phyloP scores from a whole-genome alignment of 2,113 vertebrate species.

The Mirza zaza region DNA sequence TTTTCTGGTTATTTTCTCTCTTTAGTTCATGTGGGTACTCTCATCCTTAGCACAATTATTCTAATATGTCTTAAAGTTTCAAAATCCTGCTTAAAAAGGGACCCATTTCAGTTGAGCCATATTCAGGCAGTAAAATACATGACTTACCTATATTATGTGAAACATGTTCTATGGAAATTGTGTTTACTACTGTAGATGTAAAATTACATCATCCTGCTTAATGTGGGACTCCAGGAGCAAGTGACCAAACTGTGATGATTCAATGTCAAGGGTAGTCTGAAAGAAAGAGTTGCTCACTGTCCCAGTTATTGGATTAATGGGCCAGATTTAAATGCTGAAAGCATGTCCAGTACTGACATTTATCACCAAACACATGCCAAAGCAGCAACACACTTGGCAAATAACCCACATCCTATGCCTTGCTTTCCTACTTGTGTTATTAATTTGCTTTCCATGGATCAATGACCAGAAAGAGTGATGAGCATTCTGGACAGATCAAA shows the following conservation, averaged over 20 bases:
- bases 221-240: not conserved
- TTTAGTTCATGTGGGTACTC: slow-evolving; percentile 15
- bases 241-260: not conserved
- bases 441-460: slow-evolving; percentile 50
- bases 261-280: not conserved
- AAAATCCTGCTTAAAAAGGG: slow-evolving; percentile 2
- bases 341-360: not conserved
- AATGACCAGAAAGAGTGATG: not conserved
- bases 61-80: not conserved
- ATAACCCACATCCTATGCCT: not conserved
- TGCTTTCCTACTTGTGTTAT: not conserved
- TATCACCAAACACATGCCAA: not conserved
- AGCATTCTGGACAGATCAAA: slow-evolving; percentile 6
- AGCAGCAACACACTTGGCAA: slow-evolving; percentile 29
- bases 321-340: not conserved
- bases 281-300: not conserved
- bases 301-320: not conserved
- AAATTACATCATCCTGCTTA: not conserved
- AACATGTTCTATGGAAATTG: not conserved
- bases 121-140: not conserved
- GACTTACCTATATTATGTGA: not conserved
- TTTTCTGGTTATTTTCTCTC: slow-evolving; percentile 33
- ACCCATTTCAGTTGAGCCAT: not conserved
- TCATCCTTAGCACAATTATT: not conserved
- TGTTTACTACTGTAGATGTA: not conserved